phyloP scores from a whole-genome alignment of 2,888 invertebrate species.

The Heterodera filipjevi region DNA sequence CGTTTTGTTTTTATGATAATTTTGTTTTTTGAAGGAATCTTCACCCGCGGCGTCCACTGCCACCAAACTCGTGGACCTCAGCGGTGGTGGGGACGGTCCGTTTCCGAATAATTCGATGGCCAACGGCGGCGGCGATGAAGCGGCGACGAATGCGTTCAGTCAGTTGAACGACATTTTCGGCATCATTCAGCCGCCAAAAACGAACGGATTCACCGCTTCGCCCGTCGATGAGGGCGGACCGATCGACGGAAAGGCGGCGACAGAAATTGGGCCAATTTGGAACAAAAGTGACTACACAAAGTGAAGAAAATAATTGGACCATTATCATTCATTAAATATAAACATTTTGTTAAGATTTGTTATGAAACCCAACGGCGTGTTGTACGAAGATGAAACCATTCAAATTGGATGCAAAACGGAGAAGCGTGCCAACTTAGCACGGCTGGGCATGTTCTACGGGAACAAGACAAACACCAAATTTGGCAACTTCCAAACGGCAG shows the following conservation, averaged over 20 bases:
- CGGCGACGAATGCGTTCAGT: conserved; percentile 18
- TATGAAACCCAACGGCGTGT: conserved; percentile 95
- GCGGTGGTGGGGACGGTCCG: background rate
- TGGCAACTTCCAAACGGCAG: conserved; percentile 75
- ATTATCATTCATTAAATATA: background rate
- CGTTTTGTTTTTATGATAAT: background rate
- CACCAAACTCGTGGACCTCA: conserved; percentile 21
- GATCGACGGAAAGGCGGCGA: conserved; percentile 1
- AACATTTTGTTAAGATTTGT: conserved; percentile 32
- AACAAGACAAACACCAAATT: conserved; percentile 75
- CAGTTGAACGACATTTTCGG: conserved; percentile 40
- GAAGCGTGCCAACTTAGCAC: conserved; percentile 85
- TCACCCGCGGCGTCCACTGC: conserved; percentile 11
- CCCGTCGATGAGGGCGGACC: background rate
- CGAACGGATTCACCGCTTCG: conserved; percentile 21
- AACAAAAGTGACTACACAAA: conserved; percentile 41
- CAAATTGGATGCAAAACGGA: conserved; percentile 86
- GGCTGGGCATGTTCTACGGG: conserved; percentile 93
- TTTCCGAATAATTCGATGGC: background rate
- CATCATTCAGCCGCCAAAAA: conserved; percentile 11
- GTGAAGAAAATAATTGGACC: conserved; percentile 4
- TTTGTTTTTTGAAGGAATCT: conserved; percentile 8
- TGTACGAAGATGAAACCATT: conserved; percentile 95
- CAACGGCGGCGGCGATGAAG: background rate
- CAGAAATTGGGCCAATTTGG: conserved; percentile 24